Base-by-base conservation (phyloP, 2,888 invertebrate species). In the Apotomis turbidana region DNA sequence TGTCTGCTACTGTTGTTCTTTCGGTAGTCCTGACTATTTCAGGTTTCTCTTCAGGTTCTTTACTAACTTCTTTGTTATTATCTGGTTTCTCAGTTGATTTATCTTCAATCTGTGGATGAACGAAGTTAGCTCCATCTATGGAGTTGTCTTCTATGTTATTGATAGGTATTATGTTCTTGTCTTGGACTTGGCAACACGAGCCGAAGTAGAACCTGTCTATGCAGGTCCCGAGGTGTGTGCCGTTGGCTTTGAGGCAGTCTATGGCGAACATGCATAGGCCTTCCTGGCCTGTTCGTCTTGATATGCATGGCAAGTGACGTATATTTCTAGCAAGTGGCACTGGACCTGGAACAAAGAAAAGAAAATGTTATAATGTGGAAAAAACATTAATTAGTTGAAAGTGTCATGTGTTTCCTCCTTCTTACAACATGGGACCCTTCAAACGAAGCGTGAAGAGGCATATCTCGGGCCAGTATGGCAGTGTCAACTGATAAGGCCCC, bases 201-300 rank as follows among this genome's bases (percentile, higher is more conserved):
- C 98, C 98, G 85, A 98, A 98, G 91, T 98, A 98, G 88, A 98
- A 98, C 76, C 97, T 95, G 89, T 98, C 98, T 82, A 98, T 97
- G 87, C 98, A 98, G 1, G 98, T 98, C 46, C 98, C 98, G 77
- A 98, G 91, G 82, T 98, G 98, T 0, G 97, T 97, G 57, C 98
- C 98, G 85, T 98, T 98, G 74, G 97, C 95, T 93, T 97, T 97
- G 61, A 97, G 95, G 86, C 98, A 98, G 81, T 98, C 97, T 88
- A 97, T 97, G 74, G 98, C 98, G 85, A 98, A 98, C 98, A 98
- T 98, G 84, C 98, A 98, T 0, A 97, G 94, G 0, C 98, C 98
- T 75, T 96, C 96, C 78, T 97, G 95, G 51, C 95, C 96, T 46
- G 96, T 96, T 83, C 95, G 95, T 84, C 97, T 95, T 71, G 97